Conservation (phyloP, 2,888 invertebrate genomes). For the Agrotis segetum region DNA sequence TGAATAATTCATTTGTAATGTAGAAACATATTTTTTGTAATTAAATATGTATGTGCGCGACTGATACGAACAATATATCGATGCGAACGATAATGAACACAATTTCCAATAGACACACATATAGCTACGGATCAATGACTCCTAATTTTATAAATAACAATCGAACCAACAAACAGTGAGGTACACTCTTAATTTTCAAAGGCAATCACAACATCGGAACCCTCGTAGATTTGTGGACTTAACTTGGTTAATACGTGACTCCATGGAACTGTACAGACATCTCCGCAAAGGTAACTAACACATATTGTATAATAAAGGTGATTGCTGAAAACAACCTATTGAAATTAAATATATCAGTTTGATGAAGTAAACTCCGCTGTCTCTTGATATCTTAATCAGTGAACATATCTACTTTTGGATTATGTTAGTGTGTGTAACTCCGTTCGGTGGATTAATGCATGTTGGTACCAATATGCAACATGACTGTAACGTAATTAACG, state of each 20-base stretch:
- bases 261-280: slow-evolving; percentile 34
- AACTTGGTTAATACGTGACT: slow-evolving; percentile 55
- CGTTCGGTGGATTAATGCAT: too few relatives aligned
- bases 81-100: slow-evolving; percentile 15
- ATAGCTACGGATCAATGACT: slow-evolving; percentile 9
- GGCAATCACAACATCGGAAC: slow-evolving; percentile 50
- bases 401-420: too few relatives aligned
- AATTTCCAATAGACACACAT: neutral
- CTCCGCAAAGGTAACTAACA: neutral
- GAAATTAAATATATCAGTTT: too few relatives aligned
- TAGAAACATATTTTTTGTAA: slow-evolving; percentile 21
- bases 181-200: slow-evolving; percentile 58
- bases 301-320: too few relatives aligned
- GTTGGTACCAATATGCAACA: too few relatives aligned
- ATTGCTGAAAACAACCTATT: neutral
- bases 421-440: too few relatives aligned
- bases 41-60: slow-evolving; percentile 32
- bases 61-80: slow-evolving; percentile 16
- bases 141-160: slow-evolving; percentile 41
- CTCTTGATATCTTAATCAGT: too few relatives aligned
- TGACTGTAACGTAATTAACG: too few relatives aligned
- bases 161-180: slow-evolving; percentile 38
- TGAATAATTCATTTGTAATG: slow-evolving; percentile 29
- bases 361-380: too few relatives aligned
- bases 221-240: slow-evolving; percentile 48